A percentile compares a stretch with the other conserved stretches of the same genome.
Evolutionary conservation across 2,113 vertebrate species (phyloP).

Genomic region (Herpailurus yagouaroundi): DNA sequence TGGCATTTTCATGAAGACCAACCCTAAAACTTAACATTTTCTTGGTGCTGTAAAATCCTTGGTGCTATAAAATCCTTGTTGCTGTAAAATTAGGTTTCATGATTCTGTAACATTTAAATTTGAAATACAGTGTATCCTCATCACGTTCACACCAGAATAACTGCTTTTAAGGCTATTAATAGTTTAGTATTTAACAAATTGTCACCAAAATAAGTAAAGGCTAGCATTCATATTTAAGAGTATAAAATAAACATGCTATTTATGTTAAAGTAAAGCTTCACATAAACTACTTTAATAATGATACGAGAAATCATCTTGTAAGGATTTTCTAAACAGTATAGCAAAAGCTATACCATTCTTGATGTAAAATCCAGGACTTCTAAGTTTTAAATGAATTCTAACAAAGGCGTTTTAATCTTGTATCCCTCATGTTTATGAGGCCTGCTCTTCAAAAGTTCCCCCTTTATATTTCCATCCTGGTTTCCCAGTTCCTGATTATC

Average conservation of each 20-base stretch:
- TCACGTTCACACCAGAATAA: background rate
- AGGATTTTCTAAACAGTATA: background rate
- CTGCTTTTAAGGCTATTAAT: slow-evolving; percentile 4
- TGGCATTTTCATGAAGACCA: background rate
- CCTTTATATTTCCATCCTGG: background rate
- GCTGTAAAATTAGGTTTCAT: slow-evolving; percentile 26
- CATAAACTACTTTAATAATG: background rate
- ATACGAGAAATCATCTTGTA: background rate
- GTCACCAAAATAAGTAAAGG: slow-evolving; percentile 35
- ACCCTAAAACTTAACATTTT: background rate
- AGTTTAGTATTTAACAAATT: slow-evolving; percentile 38
- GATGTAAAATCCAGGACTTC: background rate
- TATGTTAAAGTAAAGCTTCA: background rate
- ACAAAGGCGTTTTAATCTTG: slow-evolving; percentile 47
- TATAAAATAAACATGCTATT: slow-evolving; percentile 20
- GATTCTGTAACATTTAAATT: background rate
- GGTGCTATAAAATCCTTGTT: background rate
- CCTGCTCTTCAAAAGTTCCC: background rate
- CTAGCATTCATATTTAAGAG: slow-evolving; percentile 29
- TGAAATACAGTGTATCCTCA: slow-evolving; percentile 19
- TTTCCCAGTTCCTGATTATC: background rate
- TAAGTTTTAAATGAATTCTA: background rate
- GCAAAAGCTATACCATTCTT: background rate
- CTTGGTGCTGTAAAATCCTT: background rate
- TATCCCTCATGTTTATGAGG: background rate